Evolutionary conservation across 2,797 vertebrate species (phyloP).

Genomic region (Silurus lanzhouensis): DNA sequence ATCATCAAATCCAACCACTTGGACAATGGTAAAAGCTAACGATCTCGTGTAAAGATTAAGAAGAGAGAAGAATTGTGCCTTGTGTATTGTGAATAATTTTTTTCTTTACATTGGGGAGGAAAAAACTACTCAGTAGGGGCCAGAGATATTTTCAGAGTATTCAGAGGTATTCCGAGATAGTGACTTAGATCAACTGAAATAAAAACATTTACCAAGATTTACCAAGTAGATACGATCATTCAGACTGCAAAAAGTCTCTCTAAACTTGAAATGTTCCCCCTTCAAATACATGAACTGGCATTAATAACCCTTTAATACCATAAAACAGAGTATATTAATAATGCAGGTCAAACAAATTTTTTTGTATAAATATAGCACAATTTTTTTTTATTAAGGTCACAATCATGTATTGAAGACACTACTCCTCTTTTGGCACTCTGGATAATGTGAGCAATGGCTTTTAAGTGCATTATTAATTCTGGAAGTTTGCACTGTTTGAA

Average conservation of each 20-base stretch:
- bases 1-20: constrained; percentile 97
- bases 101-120: not conserved
- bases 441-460: not conserved
- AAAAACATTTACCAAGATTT: too few species aligned
- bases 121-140: not conserved
- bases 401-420: not conserved
- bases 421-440: not conserved
- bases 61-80: too few species aligned
- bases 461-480: not conserved
- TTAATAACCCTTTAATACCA: not conserved
- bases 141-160: too few species aligned
- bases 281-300: not conserved
- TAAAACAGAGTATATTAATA: not conserved
- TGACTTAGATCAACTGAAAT: not conserved
- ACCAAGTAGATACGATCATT: not conserved
- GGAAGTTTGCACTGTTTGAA: not conserved
- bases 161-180: too few species aligned
- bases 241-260: too few species aligned
- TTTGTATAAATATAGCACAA: not conserved
- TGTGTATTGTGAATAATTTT: not conserved
- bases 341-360: not conserved
- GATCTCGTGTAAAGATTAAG: not conserved
- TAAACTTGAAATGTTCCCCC: not conserved
- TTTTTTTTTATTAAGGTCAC: not conserved
- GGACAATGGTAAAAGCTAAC: constrained; percentile 86